Evolutionary conservation across 2,888 invertebrate genomes (phyloP), one percentile per base, ranked within the genome.

Genomic region (Abrostola tripartita): DNA sequence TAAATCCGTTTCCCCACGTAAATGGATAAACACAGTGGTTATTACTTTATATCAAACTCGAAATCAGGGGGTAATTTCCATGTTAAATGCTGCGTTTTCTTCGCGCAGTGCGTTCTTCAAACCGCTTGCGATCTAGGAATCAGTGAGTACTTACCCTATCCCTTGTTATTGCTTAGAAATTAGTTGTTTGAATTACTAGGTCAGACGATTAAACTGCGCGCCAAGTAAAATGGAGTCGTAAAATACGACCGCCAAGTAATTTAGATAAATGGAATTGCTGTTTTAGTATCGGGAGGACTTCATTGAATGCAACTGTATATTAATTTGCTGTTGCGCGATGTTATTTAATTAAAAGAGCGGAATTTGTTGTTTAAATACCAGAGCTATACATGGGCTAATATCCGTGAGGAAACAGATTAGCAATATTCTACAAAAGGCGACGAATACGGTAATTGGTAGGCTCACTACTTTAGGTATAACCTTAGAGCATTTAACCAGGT

Each of bases 111-210:
- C 52, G 57, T 37, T 9, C 6, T 10, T n/a, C 24, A 65, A 62
- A 54, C 37, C 7, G 11, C 42, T 52, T 24, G 9, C n/a, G 10
- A n/a, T 65, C 49, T 58, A 44, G 14, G 40, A 62, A 66, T 68
- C 49, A 11, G 41, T 53, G 42, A 47, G 11, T 5, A 42, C 49
- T 12, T 38, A 52, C 36, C 12, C 67, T 61, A 62, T 65, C 44
- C 50, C 60, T 51, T 61, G 54, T 65, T 73, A 71, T 68, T 68
- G 72, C 64, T 37, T 54, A 53, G 70, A 76, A 82, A 85, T 85
- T 79, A 81, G 78, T 74, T 71, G 70, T 68, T 68, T 60, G 59
- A 79, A 74, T 78, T 76, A 81, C 69, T 82, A 59, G 81, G 80
- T 79, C 79, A 80, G 67, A 65, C 67, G 59, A 76, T 80, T 81